Conservation (phyloP, 2,113 vertebrate species). For the Leucopsar rothschildi region DNA sequence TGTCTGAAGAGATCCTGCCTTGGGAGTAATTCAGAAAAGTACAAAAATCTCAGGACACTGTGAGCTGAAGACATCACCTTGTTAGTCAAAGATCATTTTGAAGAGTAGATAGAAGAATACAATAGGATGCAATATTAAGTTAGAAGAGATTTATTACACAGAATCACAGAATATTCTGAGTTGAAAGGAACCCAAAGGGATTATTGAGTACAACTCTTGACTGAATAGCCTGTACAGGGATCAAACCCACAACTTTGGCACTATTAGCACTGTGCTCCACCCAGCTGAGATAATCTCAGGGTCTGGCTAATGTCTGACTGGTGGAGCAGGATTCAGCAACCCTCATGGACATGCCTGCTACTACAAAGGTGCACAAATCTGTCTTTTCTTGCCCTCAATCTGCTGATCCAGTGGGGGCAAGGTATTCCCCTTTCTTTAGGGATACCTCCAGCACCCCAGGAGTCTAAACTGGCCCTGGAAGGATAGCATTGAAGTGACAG, state of each 20-base stretch:
- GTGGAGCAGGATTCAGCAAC: not conserved
- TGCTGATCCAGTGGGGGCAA: not conserved
- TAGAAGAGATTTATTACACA: not conserved
- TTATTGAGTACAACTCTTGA: not conserved
- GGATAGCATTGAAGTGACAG: fast-evolving
- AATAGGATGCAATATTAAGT: not conserved
- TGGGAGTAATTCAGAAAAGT: not conserved
- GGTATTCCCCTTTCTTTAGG: fast-evolving
- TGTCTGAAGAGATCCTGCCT: not conserved
- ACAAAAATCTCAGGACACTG: not conserved
- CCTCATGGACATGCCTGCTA: not conserved
- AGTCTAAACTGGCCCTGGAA: not conserved
- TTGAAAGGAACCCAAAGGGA: not conserved
- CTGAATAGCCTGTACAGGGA: not conserved
- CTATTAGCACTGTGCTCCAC: not conserved
- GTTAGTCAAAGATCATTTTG: not conserved
- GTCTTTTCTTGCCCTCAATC: not conserved
- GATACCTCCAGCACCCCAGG: not conserved
- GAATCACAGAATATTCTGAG: not conserved
- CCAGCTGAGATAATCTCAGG: not conserved
- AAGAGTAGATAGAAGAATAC: not conserved
- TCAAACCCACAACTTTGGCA: not conserved
- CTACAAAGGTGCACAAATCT: not conserved
- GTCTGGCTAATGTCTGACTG: not conserved
- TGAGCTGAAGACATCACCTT: not conserved